Conservation (phyloP, 2,797 vertebrate genomes). For the Clarias fuscus region DNA sequence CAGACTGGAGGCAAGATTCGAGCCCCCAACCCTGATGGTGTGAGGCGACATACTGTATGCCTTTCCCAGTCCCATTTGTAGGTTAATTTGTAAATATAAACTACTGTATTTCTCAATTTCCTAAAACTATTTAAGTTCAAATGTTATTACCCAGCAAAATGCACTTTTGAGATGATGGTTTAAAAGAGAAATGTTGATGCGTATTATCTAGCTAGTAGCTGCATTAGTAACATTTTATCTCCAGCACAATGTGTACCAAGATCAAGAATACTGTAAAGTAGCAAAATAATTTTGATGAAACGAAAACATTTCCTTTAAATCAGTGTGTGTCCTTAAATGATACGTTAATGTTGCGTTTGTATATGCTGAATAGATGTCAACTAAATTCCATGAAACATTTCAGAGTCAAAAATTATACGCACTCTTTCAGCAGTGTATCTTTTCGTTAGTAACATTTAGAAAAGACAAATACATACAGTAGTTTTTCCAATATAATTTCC, state of each 20-base stretch:
- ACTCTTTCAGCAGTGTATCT: too few relatives aligned
- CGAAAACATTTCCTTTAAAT: background rate
- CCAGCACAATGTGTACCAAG: background rate
- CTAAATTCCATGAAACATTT: background rate
- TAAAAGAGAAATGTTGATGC: background rate
- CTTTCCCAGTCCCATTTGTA: background rate
- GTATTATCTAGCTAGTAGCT: background rate
- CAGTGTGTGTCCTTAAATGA: background rate
- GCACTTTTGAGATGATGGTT: background rate
- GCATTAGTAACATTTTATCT: background rate
- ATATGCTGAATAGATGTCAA: background rate
- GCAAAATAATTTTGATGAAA: background rate
- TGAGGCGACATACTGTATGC: too few relatives aligned
- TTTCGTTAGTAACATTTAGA: too few relatives aligned
- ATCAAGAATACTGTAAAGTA: background rate
- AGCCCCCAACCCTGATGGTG: too few relatives aligned
- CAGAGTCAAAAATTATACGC: too few relatives aligned
- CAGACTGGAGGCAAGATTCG: too few relatives aligned
- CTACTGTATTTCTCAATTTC: background rate
- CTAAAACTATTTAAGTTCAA: background rate
- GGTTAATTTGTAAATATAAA: background rate
- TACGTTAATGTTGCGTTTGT: background rate
- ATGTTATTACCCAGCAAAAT: background rate
- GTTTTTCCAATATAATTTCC: too few relatives aligned
- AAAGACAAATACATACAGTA: too few relatives aligned